Percentiles rank a stretch among this genome's conserved stretches.
Conservation (phyloP, 2,797 vertebrate species). For the Hippoglossus hippoglossus region DNA sequence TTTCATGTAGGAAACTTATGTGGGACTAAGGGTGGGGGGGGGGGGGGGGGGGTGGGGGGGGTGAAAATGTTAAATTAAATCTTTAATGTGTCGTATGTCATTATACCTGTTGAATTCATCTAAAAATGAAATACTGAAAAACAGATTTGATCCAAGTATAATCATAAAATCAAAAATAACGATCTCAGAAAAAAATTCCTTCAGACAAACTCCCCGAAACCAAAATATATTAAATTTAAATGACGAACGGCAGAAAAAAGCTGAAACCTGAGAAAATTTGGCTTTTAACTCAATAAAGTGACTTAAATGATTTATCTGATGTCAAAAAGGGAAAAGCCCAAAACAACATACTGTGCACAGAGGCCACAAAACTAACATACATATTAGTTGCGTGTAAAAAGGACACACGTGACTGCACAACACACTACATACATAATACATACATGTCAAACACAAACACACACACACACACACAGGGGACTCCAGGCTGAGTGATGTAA, state of each 20-base stretch:
- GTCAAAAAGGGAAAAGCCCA: background rate
- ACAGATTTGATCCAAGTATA: no score
- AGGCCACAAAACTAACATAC: background rate
- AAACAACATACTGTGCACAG: background rate
- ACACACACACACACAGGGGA: background rate
- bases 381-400: background rate
- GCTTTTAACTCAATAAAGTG: background rate
- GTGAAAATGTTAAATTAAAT: no score
- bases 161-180: background rate
- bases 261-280: background rate
- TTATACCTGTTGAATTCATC: no score
- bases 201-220: background rate
- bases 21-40: no score
- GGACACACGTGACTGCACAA: background rate
- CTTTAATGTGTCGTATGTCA: no score
- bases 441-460: background rate
- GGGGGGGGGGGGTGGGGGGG: no score
- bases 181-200: background rate
- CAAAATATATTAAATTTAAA: background rate
- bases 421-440: constrained; percentile 34
- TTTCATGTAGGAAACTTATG: no score
- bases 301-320: background rate
- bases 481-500: constrained; percentile 45
- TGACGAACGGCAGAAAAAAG: background rate
- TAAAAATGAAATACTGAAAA: no score